phyloP scores from a whole-genome alignment of 2,113 vertebrate genomes.

The Amphilophus citrinellus region DNA sequence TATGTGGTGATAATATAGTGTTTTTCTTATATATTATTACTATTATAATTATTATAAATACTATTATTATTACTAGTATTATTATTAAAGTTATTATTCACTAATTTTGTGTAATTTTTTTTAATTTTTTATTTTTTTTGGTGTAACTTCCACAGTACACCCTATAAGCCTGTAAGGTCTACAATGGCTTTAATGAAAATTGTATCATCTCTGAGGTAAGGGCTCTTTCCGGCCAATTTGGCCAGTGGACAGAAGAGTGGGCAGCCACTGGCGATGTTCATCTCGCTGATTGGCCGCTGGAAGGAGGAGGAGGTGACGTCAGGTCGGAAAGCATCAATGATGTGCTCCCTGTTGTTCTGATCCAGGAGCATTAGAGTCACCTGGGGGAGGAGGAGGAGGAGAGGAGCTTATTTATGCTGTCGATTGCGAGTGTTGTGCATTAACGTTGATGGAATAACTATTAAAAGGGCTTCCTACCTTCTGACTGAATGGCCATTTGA shows the following conservation, averaged over 20 bases:
- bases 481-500: constrained; percentile 96
- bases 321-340: constrained; percentile 94
- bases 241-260: constrained; percentile 94
- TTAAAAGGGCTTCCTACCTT: constrained; percentile 79
- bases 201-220: constrained; percentile 91
- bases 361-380: constrained; percentile 98
- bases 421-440: fast-evolving
- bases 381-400: constrained; percentile 66
- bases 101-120: not conserved
- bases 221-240: constrained; percentile 90
- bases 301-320: constrained; percentile 93
- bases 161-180: constrained; percentile 89
- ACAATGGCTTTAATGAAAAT: constrained; percentile 98
- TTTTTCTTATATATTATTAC: not conserved
- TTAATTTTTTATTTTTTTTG: not conserved
- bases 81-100: not conserved
- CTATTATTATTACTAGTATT: not conserved
- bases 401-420: not conserved
- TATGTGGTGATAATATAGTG: not conserved
- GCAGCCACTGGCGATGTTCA: constrained; percentile 98
- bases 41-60: not conserved
- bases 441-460: not conserved
- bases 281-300: constrained; percentile 90
- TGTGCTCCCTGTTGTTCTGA: constrained; percentile 95
- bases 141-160: constrained; percentile 71